phyloP scores from a whole-genome alignment of 2,797 vertebrate genomes.

The Tapera naevia region DNA sequence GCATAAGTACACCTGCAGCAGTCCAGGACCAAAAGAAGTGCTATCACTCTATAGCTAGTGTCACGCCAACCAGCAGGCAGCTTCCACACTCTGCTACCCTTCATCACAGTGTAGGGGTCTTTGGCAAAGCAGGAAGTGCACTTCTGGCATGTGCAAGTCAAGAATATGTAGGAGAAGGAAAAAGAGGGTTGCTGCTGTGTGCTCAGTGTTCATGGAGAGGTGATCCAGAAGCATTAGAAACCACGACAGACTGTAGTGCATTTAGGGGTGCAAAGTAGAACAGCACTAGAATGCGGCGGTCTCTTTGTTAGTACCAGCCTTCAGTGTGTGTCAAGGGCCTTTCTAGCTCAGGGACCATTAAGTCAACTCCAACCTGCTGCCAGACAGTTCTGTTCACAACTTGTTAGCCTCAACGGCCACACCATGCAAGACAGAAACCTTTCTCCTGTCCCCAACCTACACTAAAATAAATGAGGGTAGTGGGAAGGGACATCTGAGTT shows the following conservation, averaged over 20 bases:
- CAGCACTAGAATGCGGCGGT: neutral
- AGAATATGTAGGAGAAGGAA: neutral
- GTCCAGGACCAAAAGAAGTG: neutral
- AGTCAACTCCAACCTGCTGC: neutral
- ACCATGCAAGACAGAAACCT: neutral
- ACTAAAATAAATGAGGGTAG: neutral
- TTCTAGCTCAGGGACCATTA: neutral
- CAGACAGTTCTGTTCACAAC: neutral
- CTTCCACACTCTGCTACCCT: neutral
- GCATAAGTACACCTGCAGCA: neutral
- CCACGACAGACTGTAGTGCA: neutral
- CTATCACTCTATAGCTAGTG: neutral
- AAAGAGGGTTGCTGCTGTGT: neutral
- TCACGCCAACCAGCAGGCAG: neutral
- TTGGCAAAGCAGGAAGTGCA: neutral
- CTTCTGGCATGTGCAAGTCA: neutral
- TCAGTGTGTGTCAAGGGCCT: neutral
- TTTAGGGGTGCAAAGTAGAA: neutral
- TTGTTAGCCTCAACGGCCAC: neutral
- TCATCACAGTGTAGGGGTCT: neutral
- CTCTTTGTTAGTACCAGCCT: neutral
- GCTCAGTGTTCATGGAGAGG: neutral
- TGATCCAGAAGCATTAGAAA: neutral
- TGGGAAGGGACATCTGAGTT: neutral
- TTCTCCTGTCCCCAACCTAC: neutral